phyloP scores from a whole-genome alignment of 2,113 vertebrate species.

The Dissostichus mawsoni region DNA sequence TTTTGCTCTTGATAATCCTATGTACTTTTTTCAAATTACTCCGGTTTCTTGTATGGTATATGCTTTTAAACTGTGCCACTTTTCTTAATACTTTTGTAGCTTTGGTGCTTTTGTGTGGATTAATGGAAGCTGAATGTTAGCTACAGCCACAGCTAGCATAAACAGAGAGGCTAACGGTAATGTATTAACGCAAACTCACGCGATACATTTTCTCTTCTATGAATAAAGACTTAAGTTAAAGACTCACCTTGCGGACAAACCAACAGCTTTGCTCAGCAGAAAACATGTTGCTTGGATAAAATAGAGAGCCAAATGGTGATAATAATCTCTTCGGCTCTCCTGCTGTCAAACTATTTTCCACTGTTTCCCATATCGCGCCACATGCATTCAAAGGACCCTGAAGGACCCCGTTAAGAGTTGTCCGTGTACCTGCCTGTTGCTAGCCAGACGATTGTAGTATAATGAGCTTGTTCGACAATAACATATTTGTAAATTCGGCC shows the following conservation, averaged over 20 bases:
- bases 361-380: conserved; percentile 78
- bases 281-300: conserved; percentile 68
- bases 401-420: conserved; percentile 65
- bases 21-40: not conserved
- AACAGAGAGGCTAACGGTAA: conserved; percentile 12
- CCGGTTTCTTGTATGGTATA: not conserved
- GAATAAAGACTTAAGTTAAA: not conserved
- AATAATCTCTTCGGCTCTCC: conserved; percentile 6
- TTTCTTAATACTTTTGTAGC: not conserved
- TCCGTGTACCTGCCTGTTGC: conserved; percentile 64
- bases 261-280: conserved; percentile 74
- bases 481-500: not conserved
- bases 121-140: not conserved
- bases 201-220: not conserved
- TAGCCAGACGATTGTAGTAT: not conserved
- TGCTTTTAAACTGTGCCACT: not conserved
- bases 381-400: conserved; percentile 79
- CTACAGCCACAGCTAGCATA: conserved; percentile 25
- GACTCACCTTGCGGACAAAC: conserved; percentile 85
- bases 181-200: conserved; percentile 31
- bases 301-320: not conserved
- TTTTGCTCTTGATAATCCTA: not conserved
- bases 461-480: accelerated
- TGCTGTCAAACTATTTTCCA: conserved; percentile 47
- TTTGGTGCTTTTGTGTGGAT: not conserved